A percentile compares a stretch with the other conserved stretches of the same genome.
phyloP scores from a whole-genome alignment of 2,797 vertebrate species.

The Xyrichtys novacula region DNA sequence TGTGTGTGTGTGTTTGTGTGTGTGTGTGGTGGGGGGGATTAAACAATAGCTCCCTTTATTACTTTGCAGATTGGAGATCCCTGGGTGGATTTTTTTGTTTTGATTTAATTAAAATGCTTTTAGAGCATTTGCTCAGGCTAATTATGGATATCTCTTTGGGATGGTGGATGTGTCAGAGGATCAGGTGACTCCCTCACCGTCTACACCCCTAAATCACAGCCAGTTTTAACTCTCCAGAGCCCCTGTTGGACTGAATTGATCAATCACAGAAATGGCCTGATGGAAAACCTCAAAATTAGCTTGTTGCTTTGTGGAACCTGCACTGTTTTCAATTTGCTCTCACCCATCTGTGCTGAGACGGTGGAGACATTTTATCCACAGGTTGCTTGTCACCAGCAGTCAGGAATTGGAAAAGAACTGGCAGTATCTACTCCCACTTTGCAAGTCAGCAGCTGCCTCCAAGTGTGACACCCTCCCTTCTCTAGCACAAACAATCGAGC shows the following conservation, averaged over 20 bases:
- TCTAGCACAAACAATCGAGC: too few relatives aligned
- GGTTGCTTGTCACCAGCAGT: not conserved
- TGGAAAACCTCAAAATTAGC: slow-evolving; percentile 18
- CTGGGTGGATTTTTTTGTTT: slow-evolving; percentile 37
- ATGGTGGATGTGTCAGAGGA: slow-evolving; percentile 38
- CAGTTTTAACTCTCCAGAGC: slow-evolving; percentile 26
- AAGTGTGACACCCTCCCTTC: not conserved
- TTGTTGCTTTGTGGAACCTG: not conserved
- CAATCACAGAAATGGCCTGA: slow-evolving; percentile 17
- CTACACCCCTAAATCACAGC: slow-evolving; percentile 26
- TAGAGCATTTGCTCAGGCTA: slow-evolving; percentile 59
- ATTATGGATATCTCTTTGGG: slow-evolving; percentile 57
- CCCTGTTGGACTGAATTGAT: slow-evolving; percentile 4
- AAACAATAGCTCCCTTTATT: slow-evolving; percentile 29
- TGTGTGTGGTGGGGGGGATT: not conserved
- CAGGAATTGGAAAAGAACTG: not conserved
- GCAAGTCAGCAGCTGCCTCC: not conserved
- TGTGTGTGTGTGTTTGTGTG: not conserved
- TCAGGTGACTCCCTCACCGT: slow-evolving; percentile 47
- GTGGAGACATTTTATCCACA: not conserved
- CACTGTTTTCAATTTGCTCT: not conserved
- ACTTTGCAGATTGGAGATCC: slow-evolving; percentile 38
- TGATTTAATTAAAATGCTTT: slow-evolving; percentile 73
- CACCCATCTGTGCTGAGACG: slow-evolving; percentile 1
- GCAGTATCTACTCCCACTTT: not conserved